Evolutionary conservation across 2,797 vertebrate genomes (phyloP).

Genomic region (Galago senegalensis): DNA sequence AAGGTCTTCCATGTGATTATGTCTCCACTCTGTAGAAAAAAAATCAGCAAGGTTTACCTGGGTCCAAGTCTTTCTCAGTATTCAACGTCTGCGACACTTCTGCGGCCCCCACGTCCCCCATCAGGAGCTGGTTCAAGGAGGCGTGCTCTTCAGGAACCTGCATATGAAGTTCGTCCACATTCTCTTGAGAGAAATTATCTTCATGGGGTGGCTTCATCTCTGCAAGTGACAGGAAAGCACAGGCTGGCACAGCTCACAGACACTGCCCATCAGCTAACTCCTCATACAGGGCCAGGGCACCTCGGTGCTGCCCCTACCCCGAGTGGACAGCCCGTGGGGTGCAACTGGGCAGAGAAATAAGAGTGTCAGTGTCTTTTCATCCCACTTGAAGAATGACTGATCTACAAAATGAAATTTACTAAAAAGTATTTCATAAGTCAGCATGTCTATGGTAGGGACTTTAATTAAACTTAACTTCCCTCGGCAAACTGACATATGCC

Average conservation of each 20-base stretch:
- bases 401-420: not conserved
- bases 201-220: constrained; percentile 41
- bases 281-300: not conserved
- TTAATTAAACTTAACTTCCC: not conserved
- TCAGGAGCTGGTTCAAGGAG: not conserved
- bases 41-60: constrained; percentile 86
- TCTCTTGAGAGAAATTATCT: constrained; percentile 54
- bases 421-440: not conserved
- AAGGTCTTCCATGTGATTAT: not conserved
- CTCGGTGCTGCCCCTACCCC: not conserved
- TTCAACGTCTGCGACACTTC: constrained; percentile 36
- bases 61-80: constrained; percentile 28
- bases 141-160: not conserved
- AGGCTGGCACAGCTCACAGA: not conserved
- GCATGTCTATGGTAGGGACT: not conserved
- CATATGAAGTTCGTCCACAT: not conserved
- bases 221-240: not conserved
- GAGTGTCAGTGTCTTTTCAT: not conserved
- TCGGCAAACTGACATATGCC: not conserved
- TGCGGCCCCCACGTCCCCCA: not conserved
- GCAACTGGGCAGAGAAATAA: not conserved
- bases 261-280: too few species aligned
- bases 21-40: not conserved
- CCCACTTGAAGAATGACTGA: not conserved
- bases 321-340: not conserved